Conservation (phyloP, 2,113 vertebrate species). For the Catharus fuscescens region DNA sequence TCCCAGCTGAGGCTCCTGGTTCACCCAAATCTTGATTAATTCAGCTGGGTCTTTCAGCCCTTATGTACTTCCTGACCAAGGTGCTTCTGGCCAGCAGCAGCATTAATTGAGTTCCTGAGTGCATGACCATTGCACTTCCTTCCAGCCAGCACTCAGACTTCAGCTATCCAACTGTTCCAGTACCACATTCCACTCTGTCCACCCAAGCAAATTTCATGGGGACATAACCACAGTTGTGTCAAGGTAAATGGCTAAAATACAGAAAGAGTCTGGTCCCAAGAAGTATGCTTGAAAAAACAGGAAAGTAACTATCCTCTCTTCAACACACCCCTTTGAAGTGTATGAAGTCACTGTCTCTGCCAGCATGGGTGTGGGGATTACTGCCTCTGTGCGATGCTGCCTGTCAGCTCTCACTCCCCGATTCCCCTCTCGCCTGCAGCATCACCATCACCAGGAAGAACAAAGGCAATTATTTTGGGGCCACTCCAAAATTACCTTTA, state of each 20-base stretch:
- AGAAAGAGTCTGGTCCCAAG: neutral
- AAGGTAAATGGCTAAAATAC: neutral
- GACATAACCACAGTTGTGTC: neutral
- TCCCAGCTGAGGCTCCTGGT: neutral
- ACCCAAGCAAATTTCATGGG: neutral
- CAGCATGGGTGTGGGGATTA: neutral
- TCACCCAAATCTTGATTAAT: neutral
- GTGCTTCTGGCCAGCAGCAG: neutral
- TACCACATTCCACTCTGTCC: neutral
- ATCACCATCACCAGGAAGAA: neutral
- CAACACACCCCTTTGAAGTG: neutral
- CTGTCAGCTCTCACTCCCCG: neutral
- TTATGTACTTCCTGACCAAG: fast-evolving
- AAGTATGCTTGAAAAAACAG: neutral
- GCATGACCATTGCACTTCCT: neutral
- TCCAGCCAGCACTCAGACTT: neutral
- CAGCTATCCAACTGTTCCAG: neutral
- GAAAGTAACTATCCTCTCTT: neutral
- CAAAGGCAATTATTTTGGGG: neutral
- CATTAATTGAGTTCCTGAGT: neutral
- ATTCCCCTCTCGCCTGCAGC: neutral
- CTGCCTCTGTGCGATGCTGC: neutral
- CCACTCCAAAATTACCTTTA: constrained; percentile 7
- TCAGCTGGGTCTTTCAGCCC: neutral
- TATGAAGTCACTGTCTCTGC: neutral